Evolutionary conservation across 2,113 vertebrate genomes (phyloP).

Genomic region (Anarrhichthys ocellatus): DNA sequence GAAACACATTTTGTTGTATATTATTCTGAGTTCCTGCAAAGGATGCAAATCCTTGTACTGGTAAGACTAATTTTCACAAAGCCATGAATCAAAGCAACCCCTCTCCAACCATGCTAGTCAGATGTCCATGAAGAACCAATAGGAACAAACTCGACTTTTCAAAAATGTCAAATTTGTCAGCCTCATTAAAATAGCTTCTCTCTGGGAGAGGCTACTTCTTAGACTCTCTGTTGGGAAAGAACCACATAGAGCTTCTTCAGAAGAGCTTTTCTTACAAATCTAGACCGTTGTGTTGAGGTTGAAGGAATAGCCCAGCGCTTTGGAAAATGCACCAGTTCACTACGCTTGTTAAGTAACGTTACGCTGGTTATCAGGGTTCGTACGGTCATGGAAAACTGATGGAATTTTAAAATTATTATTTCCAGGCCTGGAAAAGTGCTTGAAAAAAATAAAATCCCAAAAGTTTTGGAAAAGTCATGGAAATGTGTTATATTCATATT

Average conservation of each 20-base stretch:
- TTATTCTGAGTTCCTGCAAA: not conserved
- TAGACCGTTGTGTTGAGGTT: not conserved
- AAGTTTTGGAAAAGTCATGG: no score
- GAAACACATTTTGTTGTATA: not conserved
- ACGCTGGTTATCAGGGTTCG: no score
- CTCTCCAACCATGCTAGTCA: not conserved
- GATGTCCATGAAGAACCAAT: slow-evolving; percentile 20
- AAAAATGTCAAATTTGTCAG: not conserved
- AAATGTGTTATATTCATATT: no score
- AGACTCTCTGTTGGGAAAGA: not conserved
- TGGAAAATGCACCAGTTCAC: not conserved
- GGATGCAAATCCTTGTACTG: slow-evolving; percentile 12
- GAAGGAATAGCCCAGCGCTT: not conserved
- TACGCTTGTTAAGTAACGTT: no score
- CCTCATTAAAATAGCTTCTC: slow-evolving; percentile 6
- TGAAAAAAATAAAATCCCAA: no score
- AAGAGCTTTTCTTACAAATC: not conserved
- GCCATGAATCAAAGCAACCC: slow-evolving; percentile 19
- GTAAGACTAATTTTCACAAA: not conserved
- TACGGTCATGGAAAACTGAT: no score
- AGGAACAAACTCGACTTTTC: slow-evolving; percentile 1
- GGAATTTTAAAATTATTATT: no score
- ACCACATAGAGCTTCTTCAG: not conserved
- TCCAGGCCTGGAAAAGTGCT: no score
- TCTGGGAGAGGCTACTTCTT: slow-evolving; percentile 11